Conservation (phyloP, 2,113 vertebrate species). For the Malurus melanocephalus region DNA sequence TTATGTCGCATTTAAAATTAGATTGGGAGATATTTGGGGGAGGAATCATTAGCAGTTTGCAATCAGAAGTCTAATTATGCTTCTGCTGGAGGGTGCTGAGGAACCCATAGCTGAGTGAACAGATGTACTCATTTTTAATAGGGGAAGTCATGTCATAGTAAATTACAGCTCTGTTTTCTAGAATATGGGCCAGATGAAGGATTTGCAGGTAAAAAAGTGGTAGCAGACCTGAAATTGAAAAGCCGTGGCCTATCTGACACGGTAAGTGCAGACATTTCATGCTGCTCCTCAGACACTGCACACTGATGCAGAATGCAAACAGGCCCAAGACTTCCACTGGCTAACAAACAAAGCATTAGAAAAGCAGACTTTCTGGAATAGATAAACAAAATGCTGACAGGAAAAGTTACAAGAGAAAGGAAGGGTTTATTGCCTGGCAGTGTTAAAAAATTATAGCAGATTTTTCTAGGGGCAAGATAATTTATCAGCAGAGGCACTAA, state of each 20-base stretch:
- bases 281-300: conserved; percentile 18
- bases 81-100: conserved; percentile 30
- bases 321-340: not conserved
- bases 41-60: conserved; percentile 43
- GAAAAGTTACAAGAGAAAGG: not conserved
- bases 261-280: not conserved
- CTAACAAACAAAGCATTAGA: not conserved
- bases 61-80: conserved; percentile 53
- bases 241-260: conserved; percentile 21
- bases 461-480: not conserved
- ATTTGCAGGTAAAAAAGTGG: conserved; percentile 25
- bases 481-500: conserved; percentile 27
- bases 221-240: conserved; percentile 28
- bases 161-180: conserved; percentile 33
- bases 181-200: not conserved
- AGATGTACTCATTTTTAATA: conserved; percentile 49
- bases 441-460: not conserved
- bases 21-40: conserved; percentile 41
- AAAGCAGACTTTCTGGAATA: not conserved
- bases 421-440: not conserved
- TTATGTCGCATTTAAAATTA: conserved; percentile 42
- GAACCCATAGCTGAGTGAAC: conserved; percentile 34
- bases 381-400: conserved; percentile 6
- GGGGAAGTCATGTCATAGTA: conserved; percentile 6
- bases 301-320: conserved; percentile 33